Evolutionary conservation across 2,888 invertebrate genomes (phyloP).

Genomic region (Leucania comma): DNA sequence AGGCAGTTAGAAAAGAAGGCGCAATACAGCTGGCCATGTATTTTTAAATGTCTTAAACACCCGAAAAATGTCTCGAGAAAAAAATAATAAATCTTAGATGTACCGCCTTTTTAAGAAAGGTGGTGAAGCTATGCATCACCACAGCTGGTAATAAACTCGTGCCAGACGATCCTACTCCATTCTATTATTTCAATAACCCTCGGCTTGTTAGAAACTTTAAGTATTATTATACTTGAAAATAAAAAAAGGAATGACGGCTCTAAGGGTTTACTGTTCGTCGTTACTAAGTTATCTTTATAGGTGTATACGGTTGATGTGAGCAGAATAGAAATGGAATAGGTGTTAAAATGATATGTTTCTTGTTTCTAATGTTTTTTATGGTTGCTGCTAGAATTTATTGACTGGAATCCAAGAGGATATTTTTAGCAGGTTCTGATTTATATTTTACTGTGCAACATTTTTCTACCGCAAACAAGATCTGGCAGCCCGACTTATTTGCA

Average conservation of each 20-base stretch:
- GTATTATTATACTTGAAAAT: constrained; percentile 77
- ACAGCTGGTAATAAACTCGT: constrained; percentile 77
- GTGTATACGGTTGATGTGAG: constrained; percentile 40
- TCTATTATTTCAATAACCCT: constrained; percentile 84
- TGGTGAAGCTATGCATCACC: constrained; percentile 77
- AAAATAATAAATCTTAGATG: constrained; percentile 61
- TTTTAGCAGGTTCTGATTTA: constrained; percentile 30
- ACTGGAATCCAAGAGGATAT: constrained; percentile 24
- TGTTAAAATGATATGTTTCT: constrained; percentile 52
- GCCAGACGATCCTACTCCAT: constrained; percentile 71
- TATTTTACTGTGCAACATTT: constrained; percentile 37
- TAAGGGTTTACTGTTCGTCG: constrained; percentile 55
- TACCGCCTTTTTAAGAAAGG: constrained; percentile 73
- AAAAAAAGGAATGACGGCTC: constrained; percentile 68
- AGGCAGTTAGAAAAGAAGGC: constrained; percentile 46
- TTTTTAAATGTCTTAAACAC: constrained; percentile 63
- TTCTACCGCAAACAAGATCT: constrained; percentile 20
- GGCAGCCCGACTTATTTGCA: constrained; percentile 31
- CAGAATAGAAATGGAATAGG: constrained; percentile 47
- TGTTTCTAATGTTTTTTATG: constrained; percentile 49
- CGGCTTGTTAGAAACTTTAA: constrained; percentile 77
- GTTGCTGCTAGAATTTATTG: constrained; percentile 48
- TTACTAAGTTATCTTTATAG: constrained; percentile 56
- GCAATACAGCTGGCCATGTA: constrained; percentile 60
- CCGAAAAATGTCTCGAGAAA: constrained; percentile 52